Conservation (phyloP, 2,797 vertebrate species). For the Delichon dasypus region DNA sequence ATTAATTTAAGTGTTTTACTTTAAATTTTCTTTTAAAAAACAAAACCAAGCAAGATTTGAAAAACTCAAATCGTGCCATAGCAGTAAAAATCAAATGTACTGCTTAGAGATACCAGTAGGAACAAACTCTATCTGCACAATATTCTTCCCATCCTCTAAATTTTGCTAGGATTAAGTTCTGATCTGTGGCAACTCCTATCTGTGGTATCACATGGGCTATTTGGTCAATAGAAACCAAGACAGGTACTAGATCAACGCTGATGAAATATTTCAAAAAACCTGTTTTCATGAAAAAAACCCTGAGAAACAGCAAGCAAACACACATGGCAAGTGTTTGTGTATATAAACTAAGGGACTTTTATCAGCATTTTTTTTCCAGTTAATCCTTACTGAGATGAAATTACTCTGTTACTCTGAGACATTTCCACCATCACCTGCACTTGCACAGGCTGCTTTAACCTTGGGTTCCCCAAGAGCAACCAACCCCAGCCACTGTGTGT, state of each 20-base stretch:
- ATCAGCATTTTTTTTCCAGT: not conserved
- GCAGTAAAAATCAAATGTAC: not conserved
- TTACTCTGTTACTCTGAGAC: not conserved
- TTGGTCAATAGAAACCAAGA: not conserved
- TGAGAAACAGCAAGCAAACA: not conserved
- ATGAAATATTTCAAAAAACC: accelerated
- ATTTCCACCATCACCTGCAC: not conserved
- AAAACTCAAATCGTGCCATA: not conserved
- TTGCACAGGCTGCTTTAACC: not conserved
- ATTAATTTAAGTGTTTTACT: constrained; percentile 3
- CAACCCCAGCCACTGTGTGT: not conserved
- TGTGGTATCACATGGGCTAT: not conserved
- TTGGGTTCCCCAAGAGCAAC: not conserved
- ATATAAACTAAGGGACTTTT: not conserved
- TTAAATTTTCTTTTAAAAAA: not conserved
- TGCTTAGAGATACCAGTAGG: not conserved
- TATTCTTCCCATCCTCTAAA: not conserved
- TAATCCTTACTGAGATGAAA: not conserved
- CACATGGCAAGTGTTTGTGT: not conserved
- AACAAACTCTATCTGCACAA: not conserved
- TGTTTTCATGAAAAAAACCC: not conserved
- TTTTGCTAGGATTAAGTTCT: not conserved
- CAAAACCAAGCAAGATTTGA: not conserved
- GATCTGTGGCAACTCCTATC: not conserved
- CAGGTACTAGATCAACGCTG: not conserved